Conservation (phyloP, 2,888 invertebrate species). For the Caenorhabditis doughertyi region DNA sequence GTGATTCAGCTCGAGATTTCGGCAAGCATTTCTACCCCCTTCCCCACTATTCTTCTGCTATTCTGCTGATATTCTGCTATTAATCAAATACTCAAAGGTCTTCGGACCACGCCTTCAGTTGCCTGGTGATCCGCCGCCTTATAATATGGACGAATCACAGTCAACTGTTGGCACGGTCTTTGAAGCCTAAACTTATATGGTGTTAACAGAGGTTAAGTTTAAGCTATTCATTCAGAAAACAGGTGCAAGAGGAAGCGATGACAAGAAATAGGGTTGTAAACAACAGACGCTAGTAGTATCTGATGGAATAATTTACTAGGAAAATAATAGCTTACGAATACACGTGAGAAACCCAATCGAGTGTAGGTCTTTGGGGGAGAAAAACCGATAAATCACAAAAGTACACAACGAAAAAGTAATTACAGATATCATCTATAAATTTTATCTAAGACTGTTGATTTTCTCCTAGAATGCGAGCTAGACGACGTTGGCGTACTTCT, state of each 20-base stretch:
- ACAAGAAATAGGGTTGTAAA: conserved; percentile 38
- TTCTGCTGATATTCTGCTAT: conserved; percentile 37
- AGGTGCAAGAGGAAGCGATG: neutral
- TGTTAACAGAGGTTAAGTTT: neutral
- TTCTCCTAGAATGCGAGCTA: conserved; percentile 44
- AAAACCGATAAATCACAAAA: conserved; percentile 46
- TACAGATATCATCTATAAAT: neutral
- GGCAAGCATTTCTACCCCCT: neutral
- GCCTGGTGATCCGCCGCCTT: conserved; percentile 67
- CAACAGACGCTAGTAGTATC: neutral
- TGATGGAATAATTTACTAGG: conserved; percentile 48
- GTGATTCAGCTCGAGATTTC: conserved; percentile 50
- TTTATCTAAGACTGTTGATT: conserved; percentile 2
- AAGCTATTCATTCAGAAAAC: conserved; percentile 28
- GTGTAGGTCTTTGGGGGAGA: conserved; percentile 9
- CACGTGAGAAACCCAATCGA: conserved; percentile 45
- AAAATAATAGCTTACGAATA: conserved; percentile 39
- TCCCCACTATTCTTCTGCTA: neutral
- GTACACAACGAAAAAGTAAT: conserved; percentile 33
- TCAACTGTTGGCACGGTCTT: conserved; percentile 70
- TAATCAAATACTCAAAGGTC: conserved; percentile 20
- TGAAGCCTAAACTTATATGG: conserved; percentile 12
- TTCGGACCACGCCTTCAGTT: conserved; percentile 62
- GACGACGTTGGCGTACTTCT: conserved; percentile 52
- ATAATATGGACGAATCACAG: conserved; percentile 70